A percentile compares a stretch with the other conserved stretches of the same genome.
phyloP scores from a whole-genome alignment of 2,888 invertebrate genomes.

The Neoascia interrupta region DNA sequence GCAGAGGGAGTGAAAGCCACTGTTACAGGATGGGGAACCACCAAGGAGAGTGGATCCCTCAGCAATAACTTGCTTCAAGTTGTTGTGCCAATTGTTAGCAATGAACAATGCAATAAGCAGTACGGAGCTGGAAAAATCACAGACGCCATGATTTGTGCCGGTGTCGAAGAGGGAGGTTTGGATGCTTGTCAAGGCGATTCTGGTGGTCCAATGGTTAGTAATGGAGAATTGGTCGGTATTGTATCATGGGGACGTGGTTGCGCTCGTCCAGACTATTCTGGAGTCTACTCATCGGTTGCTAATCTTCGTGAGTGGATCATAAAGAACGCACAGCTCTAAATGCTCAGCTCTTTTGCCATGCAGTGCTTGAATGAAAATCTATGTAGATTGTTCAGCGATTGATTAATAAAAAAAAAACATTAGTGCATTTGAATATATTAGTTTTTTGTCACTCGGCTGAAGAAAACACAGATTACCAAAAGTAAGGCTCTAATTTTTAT shows the following conservation, averaged over 20 bases:
- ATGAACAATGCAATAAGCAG: conserved; percentile 76
- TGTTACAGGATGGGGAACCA: conserved; percentile 77
- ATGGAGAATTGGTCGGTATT: conserved; percentile 73
- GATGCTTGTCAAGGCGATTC: conserved; percentile 77
- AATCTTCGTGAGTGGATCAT: conserved; percentile 69
- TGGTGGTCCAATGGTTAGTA: conserved; percentile 75
- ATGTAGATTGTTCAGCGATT: too few species aligned
- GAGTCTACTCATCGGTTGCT: conserved; percentile 73
- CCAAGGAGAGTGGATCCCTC: conserved; percentile 71
- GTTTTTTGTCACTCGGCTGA: too few species aligned
- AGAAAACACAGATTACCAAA: too few species aligned
- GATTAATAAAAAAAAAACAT: too few species aligned
- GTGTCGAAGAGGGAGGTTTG: conserved; percentile 71
- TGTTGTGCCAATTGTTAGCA: conserved; percentile 80
- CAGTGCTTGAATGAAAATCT: too few species aligned
- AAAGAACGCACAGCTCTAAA: too few species aligned
- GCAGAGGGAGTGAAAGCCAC: conserved; percentile 71
- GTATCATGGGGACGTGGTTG: conserved; percentile 77
- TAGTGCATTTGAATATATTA: too few species aligned
- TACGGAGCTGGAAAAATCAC: conserved; percentile 66
- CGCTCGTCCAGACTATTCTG: conserved; percentile 74
- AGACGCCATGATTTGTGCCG: conserved; percentile 76
- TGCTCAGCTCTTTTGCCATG: too few species aligned
- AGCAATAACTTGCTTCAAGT: conserved; percentile 79
- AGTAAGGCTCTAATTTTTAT: too few species aligned